Base-by-base conservation (phyloP, 2,113 vertebrate genomes). In the Phylloscopus trochilus region DNA sequence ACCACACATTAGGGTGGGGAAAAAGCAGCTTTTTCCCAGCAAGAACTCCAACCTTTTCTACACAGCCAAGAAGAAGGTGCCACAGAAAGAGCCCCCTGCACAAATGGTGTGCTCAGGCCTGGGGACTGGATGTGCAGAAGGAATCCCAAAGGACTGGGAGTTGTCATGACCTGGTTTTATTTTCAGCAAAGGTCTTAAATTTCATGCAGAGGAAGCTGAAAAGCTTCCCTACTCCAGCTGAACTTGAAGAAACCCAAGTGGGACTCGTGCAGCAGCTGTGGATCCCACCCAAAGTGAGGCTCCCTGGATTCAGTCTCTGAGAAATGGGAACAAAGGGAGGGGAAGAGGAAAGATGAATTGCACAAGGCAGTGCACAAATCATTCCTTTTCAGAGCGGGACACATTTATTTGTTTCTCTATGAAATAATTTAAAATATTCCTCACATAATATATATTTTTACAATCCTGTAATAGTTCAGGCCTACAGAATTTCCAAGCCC, bases 361-460 rank as follows among this genome's bases (percentile, higher is more conserved):
- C 77, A 60, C 47, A 49, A 27, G 43, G 78, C 55, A 79, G 27
- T 17, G 56, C 51, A 79, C 58, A 78, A 63, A 84, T 82, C 47
- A 55, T 69, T 59, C 53, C 35, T 87, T 37, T 47, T 33, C 91
- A 56, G 15, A 67, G 63, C 4, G 43, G 28, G 58, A 64, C 58
- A 52, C 33, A 92, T 80, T 60, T 56, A 52, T 70, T 87, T 87
- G 62, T 90, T 89, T 90, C 93, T 47, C 88, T 63, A 39, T 55
- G 73, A 83, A 88, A 74, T 63, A 75, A 62, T 84, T 82, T 8
- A 27, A 87, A 91, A 73, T 72, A 82, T 90, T 92, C 77, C 70
- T 88, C 21, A 56, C 11, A 4, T 62, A 89, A 92, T 46, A 63
- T 30, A 55, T 90, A 44, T 70, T 86, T 94, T 90, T 81, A 93